Base-by-base conservation (phyloP, 2,797 vertebrate genomes). In the Epinephelus awoara region DNA sequence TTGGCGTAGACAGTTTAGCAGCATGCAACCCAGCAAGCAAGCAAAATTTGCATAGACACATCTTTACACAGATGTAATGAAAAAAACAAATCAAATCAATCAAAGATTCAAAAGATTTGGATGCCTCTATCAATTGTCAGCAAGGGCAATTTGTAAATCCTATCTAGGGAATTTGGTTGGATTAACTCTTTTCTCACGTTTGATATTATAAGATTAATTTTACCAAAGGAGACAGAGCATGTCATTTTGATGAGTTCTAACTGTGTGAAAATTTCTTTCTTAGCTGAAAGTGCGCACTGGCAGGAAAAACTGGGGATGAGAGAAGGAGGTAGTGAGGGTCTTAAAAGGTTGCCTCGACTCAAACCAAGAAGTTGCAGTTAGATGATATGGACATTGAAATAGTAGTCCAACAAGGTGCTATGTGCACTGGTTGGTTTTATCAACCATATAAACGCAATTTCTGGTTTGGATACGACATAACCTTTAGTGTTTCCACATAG, bases 41-140 rank as follows among this genome's bases (percentile, higher is more conserved):
- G 23, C 13, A 55, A 61, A 21, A 72, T 72, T 10, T 34, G 50
- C 18, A 64, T 11, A 17, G 44, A 27, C 6, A 3, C 4, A 23
- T 55, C 42, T 69, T 44, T 15, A 67, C 19, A 61, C 27, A 55
- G 51, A 64, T 71, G 19, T 38, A 44, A 50, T 69, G 18, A 29
- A 61, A 52, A 40, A 3, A 51, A 63, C 27, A 52, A 29, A 38
- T 29, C 13, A 59, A 72, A 58, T 72, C 66, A 50, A 51, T 72
- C 38, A 57, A 63, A 76, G 23, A 67, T 23, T 25, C 2, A 42
- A 29, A 51, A 44, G 14, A 68, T 50, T 23, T 70, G 15, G 25
- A 70, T 54, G 19, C 38, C 40, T 25, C 2, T 14, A 2, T 56
- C 13, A 72, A 1, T 69, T 67, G 52, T 59, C 15, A 65, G 18